Evolutionary conservation across 2,797 vertebrate genomes (phyloP).

Genomic region (Bufotes viridis): DNA sequence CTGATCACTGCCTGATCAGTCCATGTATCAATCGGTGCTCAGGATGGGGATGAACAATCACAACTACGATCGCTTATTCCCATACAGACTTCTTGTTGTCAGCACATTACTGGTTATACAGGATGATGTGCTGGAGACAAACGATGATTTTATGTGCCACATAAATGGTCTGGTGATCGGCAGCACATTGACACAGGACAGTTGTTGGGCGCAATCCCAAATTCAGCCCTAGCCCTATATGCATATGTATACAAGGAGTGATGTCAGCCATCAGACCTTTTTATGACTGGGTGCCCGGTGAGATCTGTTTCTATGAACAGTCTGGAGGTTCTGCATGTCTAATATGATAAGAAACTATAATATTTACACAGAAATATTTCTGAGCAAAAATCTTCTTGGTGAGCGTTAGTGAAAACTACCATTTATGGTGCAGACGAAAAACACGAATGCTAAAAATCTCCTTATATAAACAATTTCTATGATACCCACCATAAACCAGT

Average conservation of each 20-base stretch:
- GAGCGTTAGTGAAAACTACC: not conserved
- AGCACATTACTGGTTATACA: no score
- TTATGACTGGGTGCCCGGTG: not conserved
- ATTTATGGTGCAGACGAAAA: not conserved
- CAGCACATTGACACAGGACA: no score
- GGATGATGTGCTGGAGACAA: no score
- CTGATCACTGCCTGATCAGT: no score
- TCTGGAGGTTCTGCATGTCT: not conserved
- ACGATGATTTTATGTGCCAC: no score
- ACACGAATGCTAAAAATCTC: not conserved
- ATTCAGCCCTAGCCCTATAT: no score
- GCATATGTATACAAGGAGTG: not conserved
- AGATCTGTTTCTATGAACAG: not conserved
- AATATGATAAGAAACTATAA: slow-evolving; percentile 30
- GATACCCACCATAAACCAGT: not conserved
- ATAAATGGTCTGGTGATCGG: no score
- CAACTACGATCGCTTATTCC: no score
- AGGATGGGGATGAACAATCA: no score
- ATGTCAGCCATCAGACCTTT: not conserved
- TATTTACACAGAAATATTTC: slow-evolving; percentile 27
- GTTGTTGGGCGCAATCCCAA: no score
- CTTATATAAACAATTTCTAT: not conserved
- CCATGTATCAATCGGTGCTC: no score
- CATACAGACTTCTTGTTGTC: no score
- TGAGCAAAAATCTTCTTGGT: not conserved